Evolutionary conservation across 1,140 invertebrate species (phyloP), one percentile per base, ranked within the genome.

Genomic region (Ips nitidus): DNA sequence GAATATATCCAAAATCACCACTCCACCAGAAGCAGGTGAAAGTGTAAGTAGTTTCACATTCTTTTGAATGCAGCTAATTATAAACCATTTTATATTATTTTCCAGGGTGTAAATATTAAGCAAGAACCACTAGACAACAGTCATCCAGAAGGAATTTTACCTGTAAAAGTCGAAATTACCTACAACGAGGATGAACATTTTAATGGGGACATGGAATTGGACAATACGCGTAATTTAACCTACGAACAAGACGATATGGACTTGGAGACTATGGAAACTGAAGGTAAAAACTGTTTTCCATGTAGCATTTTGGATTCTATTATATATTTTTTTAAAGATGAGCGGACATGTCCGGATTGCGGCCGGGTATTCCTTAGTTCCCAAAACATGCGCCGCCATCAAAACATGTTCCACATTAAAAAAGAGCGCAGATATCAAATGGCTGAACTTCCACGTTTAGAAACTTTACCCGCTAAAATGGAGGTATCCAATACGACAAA

Each of bases 1-100:
- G 74, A 70, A 77, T 76, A 80, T 56, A 52, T 36, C 41, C 36
- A 65, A 56, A 37, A 7, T 77, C 70, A 63, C 53, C 58, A 56
- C n/a, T 64, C 39, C 64, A 8, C 53, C 69, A 50, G 55, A 69
- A 39, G 37, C 68, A 42, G 40, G 43, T 3, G 71, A 76, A 64
- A 55, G 68, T 62, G 76, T 77, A 72, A 73, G 66, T 52, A 56
- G 45, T 22, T 59, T 2, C 37, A 47, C 6, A 37, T 61, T 37
- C 3, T 58, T 3, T 40, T 58, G 5, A 5, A 55, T 6, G 3
- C 4, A 1, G 40, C 6, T 37, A 6, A 40, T n/a, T 66, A 66
- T 7, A 59, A 42, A 58, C 42, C 37, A 36, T 61, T 38, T 61
- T 22, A 22, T 22, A 22, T 22, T 22, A 22, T 22, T 22, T 59